Percentiles rank a stretch among this genome's conserved stretches.
phyloP scores from a whole-genome alignment of 2,113 vertebrate genomes.

The Bubalus kerabau region DNA sequence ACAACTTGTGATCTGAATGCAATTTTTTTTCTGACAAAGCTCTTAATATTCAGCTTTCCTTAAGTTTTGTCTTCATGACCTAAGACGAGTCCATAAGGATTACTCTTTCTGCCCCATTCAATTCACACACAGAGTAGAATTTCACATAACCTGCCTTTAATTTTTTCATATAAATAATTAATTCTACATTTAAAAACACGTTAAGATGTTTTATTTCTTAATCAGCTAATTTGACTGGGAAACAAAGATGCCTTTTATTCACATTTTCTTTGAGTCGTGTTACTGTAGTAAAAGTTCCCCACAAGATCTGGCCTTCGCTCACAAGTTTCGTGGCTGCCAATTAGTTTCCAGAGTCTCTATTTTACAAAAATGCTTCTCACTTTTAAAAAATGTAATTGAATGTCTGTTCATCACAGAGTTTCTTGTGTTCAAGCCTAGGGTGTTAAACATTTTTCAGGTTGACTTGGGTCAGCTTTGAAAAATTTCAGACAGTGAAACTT shows the following conservation, averaged over 20 bases:
- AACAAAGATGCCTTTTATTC: slow-evolving; percentile 86
- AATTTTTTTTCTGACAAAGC: slow-evolving; percentile 69
- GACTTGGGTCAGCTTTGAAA: slow-evolving; percentile 85
- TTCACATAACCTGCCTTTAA: slow-evolving; percentile 78
- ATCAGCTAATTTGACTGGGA: slow-evolving; percentile 84
- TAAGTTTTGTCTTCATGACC: slow-evolving; percentile 67
- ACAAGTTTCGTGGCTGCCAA: slow-evolving; percentile 79
- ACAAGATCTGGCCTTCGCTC: slow-evolving; percentile 80
- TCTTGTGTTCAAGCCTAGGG: slow-evolving; percentile 79
- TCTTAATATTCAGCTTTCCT: slow-evolving; percentile 76
- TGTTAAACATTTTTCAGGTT: slow-evolving; percentile 81
- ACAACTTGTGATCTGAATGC: slow-evolving; percentile 72
- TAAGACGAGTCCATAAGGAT: slow-evolving; percentile 74
- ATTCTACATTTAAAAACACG: slow-evolving; percentile 81
- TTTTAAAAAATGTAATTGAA: slow-evolving; percentile 82
- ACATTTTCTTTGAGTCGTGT: slow-evolving; percentile 77
- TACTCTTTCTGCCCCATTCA: slow-evolving; percentile 76
- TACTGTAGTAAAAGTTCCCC: slow-evolving; percentile 82
- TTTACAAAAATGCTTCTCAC: slow-evolving; percentile 82
- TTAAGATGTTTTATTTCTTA: slow-evolving; percentile 85
- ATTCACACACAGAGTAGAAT: slow-evolving; percentile 78
- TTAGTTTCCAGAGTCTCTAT: slow-evolving; percentile 82
- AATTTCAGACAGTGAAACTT: slow-evolving; percentile 82
- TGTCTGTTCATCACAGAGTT: slow-evolving; percentile 85
- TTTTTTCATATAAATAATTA: slow-evolving; percentile 83